Base-by-base conservation (phyloP, 2,888 invertebrate species). In the Drosophila algonquin region DNA sequence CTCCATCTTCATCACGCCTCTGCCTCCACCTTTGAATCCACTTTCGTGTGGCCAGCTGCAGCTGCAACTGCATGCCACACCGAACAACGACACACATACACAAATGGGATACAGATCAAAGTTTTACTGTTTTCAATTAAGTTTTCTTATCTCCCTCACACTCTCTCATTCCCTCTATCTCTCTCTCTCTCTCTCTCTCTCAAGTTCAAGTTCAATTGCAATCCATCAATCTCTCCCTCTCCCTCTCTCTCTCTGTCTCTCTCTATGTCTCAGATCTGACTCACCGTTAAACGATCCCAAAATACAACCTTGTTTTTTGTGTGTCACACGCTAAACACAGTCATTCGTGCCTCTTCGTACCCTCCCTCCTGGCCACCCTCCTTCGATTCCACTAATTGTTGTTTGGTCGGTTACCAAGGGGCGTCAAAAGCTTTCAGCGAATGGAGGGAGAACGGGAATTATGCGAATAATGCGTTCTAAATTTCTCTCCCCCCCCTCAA, bases 171-270 rank as follows among this genome's bases (percentile, higher is more conserved):
- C n/a, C n/a, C n/a, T n/a, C n/a, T n/a, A n/a, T 12, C 30, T 32
- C 47, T 21, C 46, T 1, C 1, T 18, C 21, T 21, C 21, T 21
- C 3, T 21, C 21, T 21, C 21, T 59, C 55, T 3, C 58, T 52
- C 55, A 79, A 76, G 68, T 81, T 81, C 65, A 81, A 73, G 82
- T 64, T 63, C 65, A 73, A 47, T 76, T 54, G 12, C 48, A 14
- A 61, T 46, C n/a, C 24, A 44, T 58, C 9, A 18, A 27, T 18
- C 21, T 30, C 47, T 48, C 32, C 48, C 18, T 32, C 5, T 24
- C 7, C 8, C 18, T 56, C 6, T 4, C 18, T 47, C 5, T 24
- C 7, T 4, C 18, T 47, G 0, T 24, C 7, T 16, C 27, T 16
- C 18, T 47, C 7, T 8, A 2, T 30, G 30, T 14, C 18, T 32